Evolutionary conservation across 2,888 invertebrate species (phyloP).

Genomic region (Himalopsyche anomala): DNA sequence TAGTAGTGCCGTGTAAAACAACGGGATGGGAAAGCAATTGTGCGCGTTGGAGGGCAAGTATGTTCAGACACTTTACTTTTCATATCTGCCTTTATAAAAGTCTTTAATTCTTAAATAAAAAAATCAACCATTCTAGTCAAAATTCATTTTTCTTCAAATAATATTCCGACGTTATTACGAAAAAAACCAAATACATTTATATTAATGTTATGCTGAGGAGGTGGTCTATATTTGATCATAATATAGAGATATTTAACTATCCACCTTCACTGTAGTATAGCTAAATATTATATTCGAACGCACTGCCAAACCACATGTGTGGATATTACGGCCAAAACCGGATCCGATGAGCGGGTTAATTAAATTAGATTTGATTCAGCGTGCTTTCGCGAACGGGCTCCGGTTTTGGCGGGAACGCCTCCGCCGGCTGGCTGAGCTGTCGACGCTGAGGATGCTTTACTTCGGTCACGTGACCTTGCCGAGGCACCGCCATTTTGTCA

Average conservation of each 20-base stretch:
- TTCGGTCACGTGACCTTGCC: constrained; percentile 18
- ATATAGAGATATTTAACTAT: neutral
- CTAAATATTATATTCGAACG: neutral
- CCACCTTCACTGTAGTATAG: neutral
- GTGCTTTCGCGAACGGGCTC: constrained; percentile 22
- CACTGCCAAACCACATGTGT: neutral
- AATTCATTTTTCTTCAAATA: too few relatives aligned
- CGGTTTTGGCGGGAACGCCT: constrained; percentile 30
- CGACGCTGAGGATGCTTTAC: constrained; percentile 30
- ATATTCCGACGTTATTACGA: too few relatives aligned
- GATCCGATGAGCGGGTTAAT: constrained; percentile 21
- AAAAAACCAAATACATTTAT: too few relatives aligned
- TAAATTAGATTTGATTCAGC: constrained; percentile 26
- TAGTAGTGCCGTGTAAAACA: too few relatives aligned
- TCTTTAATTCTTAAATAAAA: too few relatives aligned
- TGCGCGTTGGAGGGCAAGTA: too few relatives aligned
- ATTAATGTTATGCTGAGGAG: too few relatives aligned
- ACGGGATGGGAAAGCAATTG: too few relatives aligned
- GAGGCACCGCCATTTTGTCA: constrained; percentile 58
- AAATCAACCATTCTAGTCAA: too few relatives aligned
- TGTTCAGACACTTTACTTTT: too few relatives aligned
- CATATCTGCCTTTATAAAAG: too few relatives aligned
- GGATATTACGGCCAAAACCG: neutral
- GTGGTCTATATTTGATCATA: neutral
- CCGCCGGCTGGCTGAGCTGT: constrained; percentile 26